Evolutionary conservation across 37 sponge, comb jelly and placozoan species (phyloP).

Genomic region (Cliona cf. orientalis): DNA sequence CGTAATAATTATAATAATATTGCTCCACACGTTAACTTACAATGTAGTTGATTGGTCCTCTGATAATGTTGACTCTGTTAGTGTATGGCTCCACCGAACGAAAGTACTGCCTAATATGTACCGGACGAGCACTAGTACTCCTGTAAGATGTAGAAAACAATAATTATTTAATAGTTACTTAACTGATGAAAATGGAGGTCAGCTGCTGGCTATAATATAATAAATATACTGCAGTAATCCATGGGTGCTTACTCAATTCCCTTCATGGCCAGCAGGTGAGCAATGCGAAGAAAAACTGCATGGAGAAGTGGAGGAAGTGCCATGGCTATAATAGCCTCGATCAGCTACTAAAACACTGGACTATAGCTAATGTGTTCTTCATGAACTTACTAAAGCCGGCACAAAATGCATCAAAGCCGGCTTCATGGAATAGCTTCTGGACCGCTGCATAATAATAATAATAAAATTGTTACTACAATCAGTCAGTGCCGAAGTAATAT

Average conservation of each 20-base stretch:
- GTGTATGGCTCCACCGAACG: conserved; percentile 30
- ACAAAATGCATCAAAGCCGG: conserved; percentile 79
- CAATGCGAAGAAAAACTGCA: conserved; percentile 79
- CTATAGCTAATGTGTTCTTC: not conserved
- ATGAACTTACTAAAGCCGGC: conserved; percentile 69
- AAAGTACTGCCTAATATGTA: conserved; percentile 61
- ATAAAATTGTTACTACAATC: not conserved
- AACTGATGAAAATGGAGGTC: no score
- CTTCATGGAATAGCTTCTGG: conserved; percentile 64
- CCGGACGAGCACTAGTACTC: conserved; percentile 55
- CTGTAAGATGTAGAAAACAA: conserved; percentile 7
- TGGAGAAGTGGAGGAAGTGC: not conserved
- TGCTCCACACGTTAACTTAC: conserved; percentile 27
- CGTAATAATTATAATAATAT: not conserved
- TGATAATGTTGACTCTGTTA: conserved; percentile 71
- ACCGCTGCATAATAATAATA: not conserved
- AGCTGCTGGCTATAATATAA: no score
- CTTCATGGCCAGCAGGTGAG: conserved; percentile 69
- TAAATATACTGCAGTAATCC: no score
- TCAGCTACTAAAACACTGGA: not conserved
- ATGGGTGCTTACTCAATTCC: conserved; percentile 54
- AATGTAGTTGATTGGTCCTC: conserved; percentile 68
- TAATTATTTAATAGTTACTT: not conserved
- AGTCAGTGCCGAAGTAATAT: conserved; percentile 12
- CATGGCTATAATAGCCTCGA: not conserved